Base-by-base conservation (phyloP, 2,797 vertebrate species). In the Sebastes hopkinsi region DNA sequence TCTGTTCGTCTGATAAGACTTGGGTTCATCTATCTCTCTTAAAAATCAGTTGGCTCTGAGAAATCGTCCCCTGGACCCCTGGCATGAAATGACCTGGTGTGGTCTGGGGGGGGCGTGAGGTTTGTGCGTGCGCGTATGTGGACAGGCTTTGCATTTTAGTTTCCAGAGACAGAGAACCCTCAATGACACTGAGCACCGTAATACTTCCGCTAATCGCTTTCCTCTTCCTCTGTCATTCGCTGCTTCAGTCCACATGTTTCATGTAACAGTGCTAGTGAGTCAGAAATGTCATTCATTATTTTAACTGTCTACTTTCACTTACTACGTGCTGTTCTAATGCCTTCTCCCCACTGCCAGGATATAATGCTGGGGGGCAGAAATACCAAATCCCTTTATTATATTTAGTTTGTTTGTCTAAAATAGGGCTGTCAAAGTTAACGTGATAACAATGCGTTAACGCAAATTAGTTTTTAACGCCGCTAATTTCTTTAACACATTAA, bases 11-110 rank as follows among this genome's bases (percentile, higher is more conserved):
- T 80, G 81, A 88, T 87, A 82, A 85, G 75, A 69, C 34, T 52
- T 32, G 50, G 52, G 82, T 79, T 85, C 72, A 88, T 86, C 42
- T 79, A 87, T 87, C 87, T 75, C 80, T 75, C 70, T 86, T 82
- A 82, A 77, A 85, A 83, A 85, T 86, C 85, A 54, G 67, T 58
- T 66, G 64, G 56, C 71, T 60, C 30, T 68, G 80, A 76, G 54
- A 77, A 77, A 77, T 72, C 27, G 4, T 52, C 8, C 7, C 9
- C 12, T 50, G 55, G 62, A 75, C 69, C 23, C 46, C 25, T 77
- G 60, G 36, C 59, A 64, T 67, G 54, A 66, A 66, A 69, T 69
- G 64, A 72, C 59, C 50, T 6, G 56, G 22, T 59, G 62, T 58
- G 71, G 62, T 32, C 61, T 12, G 0, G 16, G 20, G 13, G 5